These are phyloP conservation scores for Agrochola circellaris DNA, from an alignment of 2,888 invertebrate species.

Conservation along the genomic window DNA sequence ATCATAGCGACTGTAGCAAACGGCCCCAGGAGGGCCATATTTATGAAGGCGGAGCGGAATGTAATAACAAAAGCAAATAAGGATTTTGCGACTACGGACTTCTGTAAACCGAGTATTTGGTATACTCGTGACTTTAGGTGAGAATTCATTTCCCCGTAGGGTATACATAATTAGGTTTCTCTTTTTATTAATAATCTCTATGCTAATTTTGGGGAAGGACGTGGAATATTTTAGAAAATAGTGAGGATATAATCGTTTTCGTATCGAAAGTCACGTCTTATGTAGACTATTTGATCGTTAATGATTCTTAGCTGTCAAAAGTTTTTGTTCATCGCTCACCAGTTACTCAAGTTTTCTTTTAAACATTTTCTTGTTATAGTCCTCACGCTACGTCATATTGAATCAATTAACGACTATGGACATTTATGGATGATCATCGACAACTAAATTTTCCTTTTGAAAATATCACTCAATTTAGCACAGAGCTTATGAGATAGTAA, in stretches of 20 bases:
- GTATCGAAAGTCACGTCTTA: constrained; percentile 24
- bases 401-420: background rate
- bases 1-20: constrained; percentile 68
- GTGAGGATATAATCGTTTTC: constrained; percentile 25
- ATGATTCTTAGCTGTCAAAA: constrained; percentile 29
- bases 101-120: constrained; percentile 53
- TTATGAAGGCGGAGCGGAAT: constrained; percentile 69
- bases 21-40: constrained; percentile 71
- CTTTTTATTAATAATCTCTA: constrained; percentile 56
- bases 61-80: constrained; percentile 76
- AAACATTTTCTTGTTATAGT: background rate
- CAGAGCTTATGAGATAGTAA: no score
- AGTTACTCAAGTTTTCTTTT: constrained; percentile 11
- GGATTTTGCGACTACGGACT: constrained; percentile 66
- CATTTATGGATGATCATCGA: background rate
- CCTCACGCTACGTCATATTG: background rate
- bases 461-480: background rate
- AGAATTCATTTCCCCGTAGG: constrained; percentile 51
- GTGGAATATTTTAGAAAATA: constrained; percentile 36
- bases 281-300: constrained; percentile 33
- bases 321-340: constrained; percentile 26
- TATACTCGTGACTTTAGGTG: constrained; percentile 50
- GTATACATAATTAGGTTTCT: constrained; percentile 50
- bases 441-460: background rate
- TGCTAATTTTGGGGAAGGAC: constrained; percentile 42